Base-by-base conservation (phyloP, 2,113 vertebrate genomes). In the Elachura formosa region DNA sequence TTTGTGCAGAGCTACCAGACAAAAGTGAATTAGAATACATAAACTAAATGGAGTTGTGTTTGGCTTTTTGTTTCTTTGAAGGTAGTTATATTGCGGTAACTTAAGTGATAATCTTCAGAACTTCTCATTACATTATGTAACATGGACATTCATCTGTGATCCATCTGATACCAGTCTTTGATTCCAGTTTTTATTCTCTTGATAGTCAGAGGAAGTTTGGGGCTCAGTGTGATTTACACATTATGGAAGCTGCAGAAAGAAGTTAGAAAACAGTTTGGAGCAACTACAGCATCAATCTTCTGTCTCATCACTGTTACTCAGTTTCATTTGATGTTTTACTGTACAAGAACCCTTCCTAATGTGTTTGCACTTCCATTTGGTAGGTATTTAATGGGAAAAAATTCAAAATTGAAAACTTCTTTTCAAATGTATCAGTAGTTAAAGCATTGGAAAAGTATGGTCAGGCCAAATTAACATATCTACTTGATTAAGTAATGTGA, bases 251-350 rank as follows among this genome's bases (percentile, higher is more conserved):
- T 99, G 93, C 98, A 99, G 59, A 98, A 89, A 94, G 99, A 99
- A 95, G 98, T 98, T 73, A 97, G 98, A 76, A 98, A 97, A 89
- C 99, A 98, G 87, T 99, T 99, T 66, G 99, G 99, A 74, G 98
- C 98, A 76, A 98, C 96, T 3, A 98, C 98, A 16, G 98, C 99
- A 7, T 64, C 92, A 15, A 38, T 98, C 62, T 99, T 99, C 96
- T 99, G 99, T 90, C 97, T 99, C 88, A 98, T 98, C 49, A 99
- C 98, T 23, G 98, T 98, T 11, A 98, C 98, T 10, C 99, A 99
- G 97, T 99, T 99, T 96, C 99, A 99, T 86, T 97, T 99, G 26
- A 99, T 99, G 99, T 99, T 99, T 96, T 99, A 99, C 97, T 99
- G 99, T 96, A 98, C 99, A 0, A 97, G 99, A 89, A 99, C 98